phyloP scores from a whole-genome alignment of 2,888 invertebrate genomes.

The Oscheius myriophilus region DNA sequence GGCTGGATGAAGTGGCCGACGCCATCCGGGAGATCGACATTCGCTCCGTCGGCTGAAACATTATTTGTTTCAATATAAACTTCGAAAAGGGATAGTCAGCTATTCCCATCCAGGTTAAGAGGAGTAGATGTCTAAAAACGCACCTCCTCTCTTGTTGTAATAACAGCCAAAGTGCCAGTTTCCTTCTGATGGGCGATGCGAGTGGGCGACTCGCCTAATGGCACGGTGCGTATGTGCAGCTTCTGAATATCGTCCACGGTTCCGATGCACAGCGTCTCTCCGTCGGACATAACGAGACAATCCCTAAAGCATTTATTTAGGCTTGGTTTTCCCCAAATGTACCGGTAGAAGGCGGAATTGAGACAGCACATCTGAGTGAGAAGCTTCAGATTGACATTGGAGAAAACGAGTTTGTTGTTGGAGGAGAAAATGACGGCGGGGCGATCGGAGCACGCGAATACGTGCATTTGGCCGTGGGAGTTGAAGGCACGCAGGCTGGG shows the following conservation, averaged over 20 bases:
- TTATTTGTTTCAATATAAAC: no score
- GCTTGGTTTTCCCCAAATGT: neutral
- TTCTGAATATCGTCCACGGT: slow-evolving; percentile 68
- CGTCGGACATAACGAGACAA: slow-evolving; percentile 85
- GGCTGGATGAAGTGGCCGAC: slow-evolving; percentile 92
- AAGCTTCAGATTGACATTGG: slow-evolving; percentile 74
- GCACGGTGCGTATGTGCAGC: slow-evolving; percentile 79
- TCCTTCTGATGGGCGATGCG: slow-evolving; percentile 88
- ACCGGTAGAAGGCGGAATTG: slow-evolving; percentile 90
- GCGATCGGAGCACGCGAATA: slow-evolving; percentile 95
- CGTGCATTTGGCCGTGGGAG: slow-evolving; percentile 80
- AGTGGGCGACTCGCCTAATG: slow-evolving; percentile 88
- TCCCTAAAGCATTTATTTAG: slow-evolving; percentile 44
- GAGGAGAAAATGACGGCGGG: slow-evolving; percentile 93
- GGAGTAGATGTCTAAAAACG: no score
- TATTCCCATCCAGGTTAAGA: no score
- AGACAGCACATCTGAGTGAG: slow-evolving; percentile 96
- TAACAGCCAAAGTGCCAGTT: slow-evolving; percentile 90
- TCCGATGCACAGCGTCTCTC: slow-evolving; percentile 85
- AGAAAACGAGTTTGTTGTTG: slow-evolving; percentile 70
- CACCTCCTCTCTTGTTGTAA: slow-evolving; percentile 88
- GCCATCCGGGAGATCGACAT: slow-evolving; percentile 76
- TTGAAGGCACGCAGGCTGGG: slow-evolving; percentile 88
- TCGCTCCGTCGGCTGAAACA: slow-evolving; percentile 18
- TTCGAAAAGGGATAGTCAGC: no score